phyloP scores from a whole-genome alignment of 2,113 vertebrate species.

The Oriolus oriolus region DNA sequence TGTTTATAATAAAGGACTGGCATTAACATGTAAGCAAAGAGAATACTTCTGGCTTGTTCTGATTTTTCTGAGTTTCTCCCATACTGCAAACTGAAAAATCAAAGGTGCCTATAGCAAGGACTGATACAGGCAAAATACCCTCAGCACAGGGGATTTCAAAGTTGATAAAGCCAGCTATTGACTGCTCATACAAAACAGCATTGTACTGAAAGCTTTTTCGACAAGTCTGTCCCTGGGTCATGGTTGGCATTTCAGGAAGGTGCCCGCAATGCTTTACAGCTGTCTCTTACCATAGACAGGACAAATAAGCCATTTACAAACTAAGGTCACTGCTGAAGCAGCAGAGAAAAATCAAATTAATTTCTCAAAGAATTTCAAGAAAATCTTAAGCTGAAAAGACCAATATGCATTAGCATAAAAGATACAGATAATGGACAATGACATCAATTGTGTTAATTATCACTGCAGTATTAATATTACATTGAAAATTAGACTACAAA shows the following conservation, averaged over 20 bases:
- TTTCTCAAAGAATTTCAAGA: background rate
- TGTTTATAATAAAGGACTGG: background rate
- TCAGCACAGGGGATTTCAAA: background rate
- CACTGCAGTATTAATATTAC: background rate
- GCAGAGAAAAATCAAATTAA: background rate
- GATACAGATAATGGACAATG: background rate
- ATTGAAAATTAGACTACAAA: background rate
- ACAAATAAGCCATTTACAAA: constrained; percentile 15
- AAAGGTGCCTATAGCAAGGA: background rate
- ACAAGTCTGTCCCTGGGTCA: background rate
- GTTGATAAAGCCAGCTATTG: background rate
- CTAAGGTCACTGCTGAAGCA: background rate
- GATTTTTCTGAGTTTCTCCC: background rate
- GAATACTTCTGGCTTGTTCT: background rate
- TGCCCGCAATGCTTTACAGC: background rate
- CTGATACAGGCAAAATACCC: background rate
- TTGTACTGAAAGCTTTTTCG: background rate
- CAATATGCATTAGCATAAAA: background rate
- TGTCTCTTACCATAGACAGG: background rate
- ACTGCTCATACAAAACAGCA: background rate
- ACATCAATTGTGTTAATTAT: background rate
- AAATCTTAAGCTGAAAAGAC: background rate
- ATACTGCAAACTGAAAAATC: background rate
- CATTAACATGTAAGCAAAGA: background rate
- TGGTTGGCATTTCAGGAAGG: background rate